Evolutionary conservation across 1,140 invertebrate species (phyloP).

Genomic region (Cydia strobilella): DNA sequence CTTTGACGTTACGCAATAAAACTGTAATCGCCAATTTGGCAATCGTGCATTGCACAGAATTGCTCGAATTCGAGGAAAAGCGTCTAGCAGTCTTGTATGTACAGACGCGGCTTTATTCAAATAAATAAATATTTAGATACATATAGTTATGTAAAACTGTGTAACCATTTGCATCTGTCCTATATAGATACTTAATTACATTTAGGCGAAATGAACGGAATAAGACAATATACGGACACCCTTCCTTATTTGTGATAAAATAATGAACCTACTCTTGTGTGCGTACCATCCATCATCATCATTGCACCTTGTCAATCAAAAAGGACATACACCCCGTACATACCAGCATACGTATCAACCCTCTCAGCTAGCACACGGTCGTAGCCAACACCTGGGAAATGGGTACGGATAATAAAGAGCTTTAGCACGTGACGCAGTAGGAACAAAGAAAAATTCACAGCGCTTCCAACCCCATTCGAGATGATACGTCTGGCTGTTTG

Average conservation of each 20-base stretch:
- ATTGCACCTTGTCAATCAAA: not conserved
- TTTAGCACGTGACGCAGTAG: conserved; percentile 63
- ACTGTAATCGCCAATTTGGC: not conserved
- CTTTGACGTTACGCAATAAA: not conserved
- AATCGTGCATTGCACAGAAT: not conserved
- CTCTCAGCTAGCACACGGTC: not conserved
- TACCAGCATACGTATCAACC: not conserved
- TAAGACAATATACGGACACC: too few species aligned
- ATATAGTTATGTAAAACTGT: too few species aligned
- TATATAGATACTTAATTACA: too few species aligned
- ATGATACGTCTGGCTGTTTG: conserved; percentile 38
- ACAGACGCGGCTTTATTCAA: too few species aligned
- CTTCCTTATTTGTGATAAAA: too few species aligned
- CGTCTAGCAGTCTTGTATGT: not conserved
- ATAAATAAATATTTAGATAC: too few species aligned
- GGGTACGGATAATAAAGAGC: conserved; percentile 63
- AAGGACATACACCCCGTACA: not conserved
- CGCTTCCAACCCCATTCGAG: conserved; percentile 55
- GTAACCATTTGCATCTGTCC: too few species aligned
- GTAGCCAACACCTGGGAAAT: conserved; percentile 39
- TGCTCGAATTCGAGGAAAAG: conserved; percentile 1
- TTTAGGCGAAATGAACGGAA: too few species aligned
- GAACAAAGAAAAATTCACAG: conserved; percentile 65
- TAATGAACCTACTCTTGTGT: too few species aligned
- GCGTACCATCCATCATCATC: not conserved